Evolutionary conservation across 2,113 vertebrate genomes (phyloP).

Genomic region (Nycticebus coucang): DNA sequence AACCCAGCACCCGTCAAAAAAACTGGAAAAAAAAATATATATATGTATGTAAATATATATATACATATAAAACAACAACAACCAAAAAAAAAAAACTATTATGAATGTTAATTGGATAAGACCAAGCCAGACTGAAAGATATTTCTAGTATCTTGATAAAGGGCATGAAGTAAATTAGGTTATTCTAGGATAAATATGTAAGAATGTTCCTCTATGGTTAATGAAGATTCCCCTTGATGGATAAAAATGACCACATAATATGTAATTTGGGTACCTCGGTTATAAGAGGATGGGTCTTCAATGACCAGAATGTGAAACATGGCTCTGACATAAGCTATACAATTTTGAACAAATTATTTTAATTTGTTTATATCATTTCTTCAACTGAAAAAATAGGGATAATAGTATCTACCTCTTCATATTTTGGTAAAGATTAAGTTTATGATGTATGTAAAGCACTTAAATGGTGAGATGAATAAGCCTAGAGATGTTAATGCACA

Average conservation of each 20-base stretch:
- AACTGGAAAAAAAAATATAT: too few relatives aligned
- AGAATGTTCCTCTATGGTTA: not conserved
- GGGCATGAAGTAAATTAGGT: not conserved
- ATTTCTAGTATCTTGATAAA: not conserved
- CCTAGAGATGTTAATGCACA: not conserved
- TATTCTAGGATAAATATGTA: not conserved
- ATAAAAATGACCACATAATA: not conserved
- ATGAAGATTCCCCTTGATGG: not conserved
- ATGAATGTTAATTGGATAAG: not conserved
- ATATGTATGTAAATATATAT: too few relatives aligned
- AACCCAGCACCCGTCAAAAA: too few relatives aligned
- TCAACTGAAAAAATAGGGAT: not conserved
- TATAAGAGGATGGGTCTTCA: not conserved
- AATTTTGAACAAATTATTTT: not conserved
- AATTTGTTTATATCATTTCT: not conserved
- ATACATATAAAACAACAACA: too few relatives aligned
- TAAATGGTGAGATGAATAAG: not conserved
- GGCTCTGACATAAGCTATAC: not conserved
- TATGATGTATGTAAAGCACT: not conserved
- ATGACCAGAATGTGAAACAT: not conserved
- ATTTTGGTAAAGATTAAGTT: not conserved
- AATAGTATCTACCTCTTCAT: not conserved
- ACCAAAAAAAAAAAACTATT: not conserved
- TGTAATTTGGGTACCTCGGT: not conserved
- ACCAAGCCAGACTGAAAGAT: not conserved